phyloP scores from a whole-genome alignment of 2,888 invertebrate species.

The Melieria crassipennis region DNA sequence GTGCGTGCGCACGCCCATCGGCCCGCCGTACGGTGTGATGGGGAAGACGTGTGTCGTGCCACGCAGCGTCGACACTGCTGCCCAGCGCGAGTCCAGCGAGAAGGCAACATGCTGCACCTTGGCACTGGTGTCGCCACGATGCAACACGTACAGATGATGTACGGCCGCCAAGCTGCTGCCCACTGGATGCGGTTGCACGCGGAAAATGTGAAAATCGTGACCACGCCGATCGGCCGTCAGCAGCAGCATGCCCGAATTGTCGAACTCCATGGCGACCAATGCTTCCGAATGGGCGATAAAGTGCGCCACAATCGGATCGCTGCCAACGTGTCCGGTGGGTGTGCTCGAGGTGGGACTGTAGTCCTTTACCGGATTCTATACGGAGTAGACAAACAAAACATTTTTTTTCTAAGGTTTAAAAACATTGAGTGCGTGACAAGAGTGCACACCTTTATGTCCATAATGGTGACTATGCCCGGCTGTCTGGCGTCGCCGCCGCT shows the following conservation, averaged over 20 bases:
- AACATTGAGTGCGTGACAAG: neutral
- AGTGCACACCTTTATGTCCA: slow-evolving; percentile 78
- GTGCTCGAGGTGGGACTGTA: slow-evolving; percentile 62
- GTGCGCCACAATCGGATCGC: slow-evolving; percentile 84
- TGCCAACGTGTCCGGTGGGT: slow-evolving; percentile 64
- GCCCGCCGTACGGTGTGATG: slow-evolving; percentile 94
- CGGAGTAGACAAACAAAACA: slow-evolving; percentile 13
- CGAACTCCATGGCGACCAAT: slow-evolving; percentile 89
- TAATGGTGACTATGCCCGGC: slow-evolving; percentile 87
- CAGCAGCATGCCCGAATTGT: slow-evolving; percentile 88
- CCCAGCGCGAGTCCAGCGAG: slow-evolving; percentile 94
- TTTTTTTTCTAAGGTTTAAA: neutral
- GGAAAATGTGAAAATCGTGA: slow-evolving; percentile 95
- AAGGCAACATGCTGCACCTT: slow-evolving; percentile 94
- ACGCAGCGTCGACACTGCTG: slow-evolving; percentile 92
- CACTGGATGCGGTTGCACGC: slow-evolving; percentile 91
- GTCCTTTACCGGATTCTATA: slow-evolving; percentile 61
- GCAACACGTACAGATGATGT: slow-evolving; percentile 94
- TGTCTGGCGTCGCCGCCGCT: slow-evolving; percentile 73
- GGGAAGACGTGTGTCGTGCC: slow-evolving; percentile 99
- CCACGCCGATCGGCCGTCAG: slow-evolving; percentile 92
- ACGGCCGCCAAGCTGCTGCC: slow-evolving; percentile 87
- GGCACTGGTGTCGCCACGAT: slow-evolving; percentile 95
- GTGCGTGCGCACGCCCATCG: slow-evolving; percentile 91
- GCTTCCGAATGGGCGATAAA: slow-evolving; percentile 90